phyloP scores from a whole-genome alignment of 1,140 invertebrate species.

The Papilio aristodemus region DNA sequence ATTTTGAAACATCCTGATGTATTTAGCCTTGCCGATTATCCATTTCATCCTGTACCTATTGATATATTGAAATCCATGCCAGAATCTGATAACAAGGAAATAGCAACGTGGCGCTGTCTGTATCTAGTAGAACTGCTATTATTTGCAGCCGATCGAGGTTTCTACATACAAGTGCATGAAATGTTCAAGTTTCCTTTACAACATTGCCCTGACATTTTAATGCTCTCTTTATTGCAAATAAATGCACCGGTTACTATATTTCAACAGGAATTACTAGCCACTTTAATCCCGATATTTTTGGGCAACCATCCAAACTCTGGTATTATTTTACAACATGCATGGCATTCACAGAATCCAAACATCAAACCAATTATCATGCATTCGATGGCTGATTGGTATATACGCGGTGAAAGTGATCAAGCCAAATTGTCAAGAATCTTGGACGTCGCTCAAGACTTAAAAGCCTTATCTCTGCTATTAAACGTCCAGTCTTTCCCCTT shows the following conservation, averaged over 20 bases:
- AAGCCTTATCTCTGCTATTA: slow-evolving; percentile 95
- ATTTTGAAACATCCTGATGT: slow-evolving; percentile 95
- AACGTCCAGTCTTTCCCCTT: slow-evolving; percentile 97
- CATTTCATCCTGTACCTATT: slow-evolving; percentile 90
- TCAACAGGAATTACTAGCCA: slow-evolving; percentile 91
- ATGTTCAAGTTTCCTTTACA: slow-evolving; percentile 95
- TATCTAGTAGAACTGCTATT: slow-evolving; percentile 94
- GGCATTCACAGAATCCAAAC: slow-evolving; percentile 89
- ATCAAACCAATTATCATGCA: slow-evolving; percentile 95
- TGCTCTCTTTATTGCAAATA: slow-evolving; percentile 93
- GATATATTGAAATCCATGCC: slow-evolving; percentile 95
- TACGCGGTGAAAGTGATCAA: slow-evolving; percentile 95
- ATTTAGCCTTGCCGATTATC: slow-evolving; percentile 96
- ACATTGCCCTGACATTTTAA: slow-evolving; percentile 95
- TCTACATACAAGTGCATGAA: slow-evolving; percentile 91
- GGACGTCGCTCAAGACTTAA: slow-evolving; percentile 98
- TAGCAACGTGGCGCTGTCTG: slow-evolving; percentile 94
- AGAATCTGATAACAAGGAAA: slow-evolving; percentile 95
- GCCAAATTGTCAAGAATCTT: slow-evolving; percentile 95
- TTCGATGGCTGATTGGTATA: slow-evolving; percentile 98
- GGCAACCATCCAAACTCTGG: slow-evolving; percentile 96
- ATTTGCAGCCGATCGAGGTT: slow-evolving; percentile 91
- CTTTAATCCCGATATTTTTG: slow-evolving; percentile 94
- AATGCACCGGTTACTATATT: slow-evolving; percentile 87
- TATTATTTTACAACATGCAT: slow-evolving; percentile 95